A percentile compares a stretch with the other conserved stretches of the same genome.
Evolutionary conservation across 1,140 invertebrate genomes (phyloP).

Genomic region (Hylyphantes graminicola): DNA sequence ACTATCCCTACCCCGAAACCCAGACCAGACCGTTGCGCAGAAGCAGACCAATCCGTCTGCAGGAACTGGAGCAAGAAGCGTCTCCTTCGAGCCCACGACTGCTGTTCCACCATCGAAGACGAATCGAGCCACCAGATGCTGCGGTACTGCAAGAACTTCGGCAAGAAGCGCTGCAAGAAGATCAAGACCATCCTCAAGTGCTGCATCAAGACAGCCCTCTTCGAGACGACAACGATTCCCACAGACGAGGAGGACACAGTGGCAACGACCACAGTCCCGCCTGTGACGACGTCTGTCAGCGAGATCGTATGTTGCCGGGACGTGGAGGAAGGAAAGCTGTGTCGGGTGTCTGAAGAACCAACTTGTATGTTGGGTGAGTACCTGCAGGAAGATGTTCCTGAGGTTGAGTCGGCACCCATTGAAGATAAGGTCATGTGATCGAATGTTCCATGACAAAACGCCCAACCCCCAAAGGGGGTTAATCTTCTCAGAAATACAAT

Average conservation of each 20-base stretch:
- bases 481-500: background rate
- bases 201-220: slow-evolving; percentile 54
- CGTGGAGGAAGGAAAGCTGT: background rate
- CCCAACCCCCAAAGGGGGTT: background rate
- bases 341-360: background rate
- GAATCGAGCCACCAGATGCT: background rate
- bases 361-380: background rate
- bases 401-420: background rate
- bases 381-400: background rate
- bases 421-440: background rate
- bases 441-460: slow-evolving; percentile 22
- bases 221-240: background rate
- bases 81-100: slow-evolving; percentile 19
- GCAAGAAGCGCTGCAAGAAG: slow-evolving; percentile 54
- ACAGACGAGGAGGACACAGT: background rate
- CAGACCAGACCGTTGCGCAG: slow-evolving; percentile 22
- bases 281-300: background rate
- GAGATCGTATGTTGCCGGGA: slow-evolving; percentile 1
- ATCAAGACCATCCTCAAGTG: slow-evolving; percentile 60
- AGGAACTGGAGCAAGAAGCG: slow-evolving; percentile 27
- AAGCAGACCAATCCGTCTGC: slow-evolving; percentile 37
- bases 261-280: background rate
- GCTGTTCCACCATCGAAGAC: background rate
- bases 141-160: slow-evolving; percentile 26
- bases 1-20: background rate